Evolutionary conservation across 2,113 vertebrate species (phyloP), one percentile per base, ranked within the genome.

Genomic region (Mustelus asterias): DNA sequence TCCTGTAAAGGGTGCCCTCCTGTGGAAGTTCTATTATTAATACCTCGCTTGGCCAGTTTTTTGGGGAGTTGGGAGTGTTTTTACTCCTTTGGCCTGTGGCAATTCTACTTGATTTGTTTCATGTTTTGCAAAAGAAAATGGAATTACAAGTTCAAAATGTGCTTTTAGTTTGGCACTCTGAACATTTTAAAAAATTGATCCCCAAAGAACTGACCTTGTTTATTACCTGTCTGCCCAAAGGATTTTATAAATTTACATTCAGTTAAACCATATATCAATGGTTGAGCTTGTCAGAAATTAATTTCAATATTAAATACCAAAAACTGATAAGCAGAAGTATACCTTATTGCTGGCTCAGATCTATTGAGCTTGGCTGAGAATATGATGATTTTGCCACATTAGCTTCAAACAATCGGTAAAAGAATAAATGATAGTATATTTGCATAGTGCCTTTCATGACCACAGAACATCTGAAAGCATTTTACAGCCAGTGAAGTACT

Each of bases 1-100:
- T 72, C 48, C 6, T 94, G 37, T 44, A 37, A 94, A 94, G 93
- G 24, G 37, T 94, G 93, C 93, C 93, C 93, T 72, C 94, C 48
- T 70, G 37, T 95, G 94, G 94, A 29, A 22, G 41, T 44, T 54
- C 3, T 33, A 65, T 72, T 72, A 54, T 72, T 95, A 95, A 95
- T 95, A 54, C 41, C 69, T 76, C 41, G 54, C 44, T 76, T 72
- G 67, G 69, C 48, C 69, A 54, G 11, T 67, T 18, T 67, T 67
- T 67, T 67, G 16, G 14, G 16, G 65, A 20, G 65, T 18, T 67
- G 44, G 22, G 26, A 72, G 41, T 95, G 24, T 67, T 63, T 67
- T 67, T 67, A 67, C 65, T 22, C 92, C 60, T 9, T 13, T 44
- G n/a, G 93, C 13, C 24, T 20, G 13, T 44, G 22, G 69, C 67